Evolutionary conservation across 2,888 invertebrate genomes (phyloP), one percentile per base, ranked within the genome.

Genomic region (Hartigia nigra): DNA sequence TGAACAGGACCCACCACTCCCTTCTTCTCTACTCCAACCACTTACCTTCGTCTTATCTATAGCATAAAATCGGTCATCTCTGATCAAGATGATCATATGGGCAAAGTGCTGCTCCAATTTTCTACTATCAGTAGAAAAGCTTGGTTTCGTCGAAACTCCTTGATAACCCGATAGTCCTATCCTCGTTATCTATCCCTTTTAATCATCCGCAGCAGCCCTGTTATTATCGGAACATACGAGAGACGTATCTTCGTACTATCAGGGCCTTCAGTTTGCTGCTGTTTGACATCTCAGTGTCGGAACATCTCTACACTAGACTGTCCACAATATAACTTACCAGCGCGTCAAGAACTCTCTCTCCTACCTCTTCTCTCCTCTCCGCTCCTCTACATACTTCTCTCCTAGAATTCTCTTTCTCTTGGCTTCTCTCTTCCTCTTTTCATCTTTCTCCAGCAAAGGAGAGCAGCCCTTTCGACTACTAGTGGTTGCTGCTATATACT

Each of bases 321-420:
- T 79, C 80, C 80, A 81, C 76, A 81, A 81, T 80, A 76, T 79
- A 78, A 82, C 82, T 79, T 79, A 81, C 76, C 77, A 79, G 75
- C 75, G 76, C 79, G 81, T 81, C 81, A 79, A 23, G 55, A 23
- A 55, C 9, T 23, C 39, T 39, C 39, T 39, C 35, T 35, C 5
- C 35, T 35, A 35, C 4, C 35, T 35, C 35, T 35, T 5, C 35
- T 35, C 35, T 35, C 35, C 35, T 35, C 39, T 55, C 9, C 23
- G 23, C 9, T 55, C 9, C 55, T n/a, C 39, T n/a, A 55, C 55
- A 23, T 9, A 55, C 55, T 55, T 23, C 55, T 55, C 55, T 55
- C 14, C 31, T 36, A n/a, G 74, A 74, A 77, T 74, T 74, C 75
- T 74, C 34, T 69, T 70, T 31, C 31, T 11, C 36, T 23, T 55